Percentiles rank a stretch among this genome's conserved stretches.
Conservation (phyloP, 1,140 invertebrate genomes). For the Steinernema khuongi region DNA sequence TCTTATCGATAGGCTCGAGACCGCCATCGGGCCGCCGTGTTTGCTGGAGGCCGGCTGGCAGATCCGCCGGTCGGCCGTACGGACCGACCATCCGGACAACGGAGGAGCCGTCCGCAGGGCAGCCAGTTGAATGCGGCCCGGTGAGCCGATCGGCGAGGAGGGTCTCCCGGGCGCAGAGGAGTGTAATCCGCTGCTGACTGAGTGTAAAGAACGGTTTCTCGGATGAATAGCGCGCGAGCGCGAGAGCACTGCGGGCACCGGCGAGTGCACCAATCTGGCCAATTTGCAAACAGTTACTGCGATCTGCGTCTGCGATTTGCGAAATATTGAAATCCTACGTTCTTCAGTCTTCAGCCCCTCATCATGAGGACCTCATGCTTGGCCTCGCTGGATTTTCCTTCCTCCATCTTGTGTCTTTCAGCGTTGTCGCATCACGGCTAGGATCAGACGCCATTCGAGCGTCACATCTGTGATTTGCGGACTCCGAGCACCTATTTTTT, state of each 20-base stretch:
- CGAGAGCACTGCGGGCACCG: neutral
- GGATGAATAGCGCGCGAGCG: constrained; percentile 7
- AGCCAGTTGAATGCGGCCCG: constrained; percentile 4
- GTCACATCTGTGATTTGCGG: neutral
- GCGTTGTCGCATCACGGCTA: neutral
- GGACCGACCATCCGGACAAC: neutral
- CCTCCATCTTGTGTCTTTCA: too few relatives aligned
- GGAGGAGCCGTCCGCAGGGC: neutral
- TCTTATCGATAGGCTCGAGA: constrained; percentile 13
- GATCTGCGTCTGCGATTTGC: neutral
- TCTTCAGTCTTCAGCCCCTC: too few relatives aligned
- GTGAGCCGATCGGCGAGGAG: neutral
- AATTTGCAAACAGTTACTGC: constrained; percentile 12
- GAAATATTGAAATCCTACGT: neutral
- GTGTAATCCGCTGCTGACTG: neutral
- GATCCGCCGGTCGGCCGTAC: too few relatives aligned
- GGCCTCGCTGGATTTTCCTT: too few relatives aligned
- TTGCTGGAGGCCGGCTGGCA: neutral
- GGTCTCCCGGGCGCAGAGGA: neutral
- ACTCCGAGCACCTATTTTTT: neutral
- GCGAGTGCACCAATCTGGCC: constrained; percentile 10
- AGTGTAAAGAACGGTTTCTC: constrained; percentile 15
- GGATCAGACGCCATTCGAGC: neutral
- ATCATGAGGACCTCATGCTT: too few relatives aligned
- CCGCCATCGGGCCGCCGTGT: neutral